Base-by-base conservation (phyloP, 2,113 vertebrate species). In the Arizona elegans region DNA sequence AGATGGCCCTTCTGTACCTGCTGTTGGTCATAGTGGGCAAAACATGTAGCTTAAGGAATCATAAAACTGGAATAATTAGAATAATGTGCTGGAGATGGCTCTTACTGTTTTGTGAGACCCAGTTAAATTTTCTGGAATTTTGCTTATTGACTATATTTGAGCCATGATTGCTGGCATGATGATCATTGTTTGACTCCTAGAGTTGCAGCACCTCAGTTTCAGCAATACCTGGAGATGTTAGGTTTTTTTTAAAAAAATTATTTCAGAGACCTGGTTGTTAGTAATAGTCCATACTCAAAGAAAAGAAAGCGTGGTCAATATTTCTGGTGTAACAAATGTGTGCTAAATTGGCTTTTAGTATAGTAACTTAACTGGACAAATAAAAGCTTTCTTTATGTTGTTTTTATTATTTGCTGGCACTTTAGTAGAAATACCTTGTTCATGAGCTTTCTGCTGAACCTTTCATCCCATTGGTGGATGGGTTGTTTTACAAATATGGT, bases 401-500 rank as follows among this genome's bases (percentile, higher is more conserved):
- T 75, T 86, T 95, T 92, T 95, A 56, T 97, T 95, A 81, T 15
- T 96, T 33, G 75, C 87, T 94, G 1, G 95, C 86, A 86, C 93
- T 92, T 90, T 93, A 93, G 94, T 93, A 89, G 93, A 95, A 70
- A 95, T 93, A 94, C 70, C 94, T 97, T 95, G 55, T 11, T 91
- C 0, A 8, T 59, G 93, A 93, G 58, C 94, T 97, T 43, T 86
- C 92, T 95, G 91, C 92, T 92, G 94, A 95, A 94, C 92, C 56
- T 86, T 97, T 96, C 91, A 93, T 97, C 86, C n/a, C 94, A 85
- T 88, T 96, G 94, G 91, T 93, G 96, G 94, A 90, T 92, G 96
- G 94, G 88, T 92, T 92, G 92, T 95, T 97, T 97, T 93, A 94
- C 95, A 95, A 96, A 96, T 96, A 94, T 93, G 96, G 95, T 91